Evolutionary conservation across 2,888 invertebrate genomes (phyloP), one percentile per base, ranked within the genome.

Genomic region (Byasa hedistus): DNA sequence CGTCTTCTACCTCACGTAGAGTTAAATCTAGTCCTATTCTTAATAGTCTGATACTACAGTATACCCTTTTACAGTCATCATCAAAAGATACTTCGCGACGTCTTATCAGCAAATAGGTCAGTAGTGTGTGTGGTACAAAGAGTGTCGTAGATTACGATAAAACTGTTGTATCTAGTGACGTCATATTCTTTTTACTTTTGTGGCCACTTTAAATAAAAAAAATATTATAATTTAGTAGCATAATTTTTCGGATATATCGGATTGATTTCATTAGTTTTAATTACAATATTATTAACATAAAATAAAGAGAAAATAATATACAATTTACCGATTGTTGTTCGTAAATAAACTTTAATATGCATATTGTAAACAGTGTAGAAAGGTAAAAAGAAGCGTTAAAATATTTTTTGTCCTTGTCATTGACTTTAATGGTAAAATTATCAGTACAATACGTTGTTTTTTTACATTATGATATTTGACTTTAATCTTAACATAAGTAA

Each of bases 311-410:
- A 17, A 17, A 44, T 15, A 44, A 17, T 17, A 17, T 1, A 4
- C 4, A 3, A 19, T 44, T 44, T 17, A 44, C 44, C 12, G 17
- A 15, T 17, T 17, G 44, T 17, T 22, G 21, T 44, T 57, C 57
- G 59, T 59, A 56, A 32, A 66, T 59, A 23, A 36, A 51, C 36
- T 55, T 15, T 36, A 5, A 27, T 27, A 62, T 66, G 66, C 51
- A 55, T 63, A 66, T 66, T 58, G 12, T 61, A 32, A 32, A 10
- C 32, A 8, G 10, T 21, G 44, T 56, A 65, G 12, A 44, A 12
- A 44, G 12, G 1, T 15, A 32, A 32, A 32, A 32, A 8, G 10
- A 32, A 32, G 10, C 5, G 8, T 32, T 32, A 32, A 32, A 32
- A 32, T 44, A 17, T 15, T 44, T 44, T 15, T 44, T 44, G 17